These are phyloP conservation scores for Drosophila lacertosa DNA, from an alignment of 1,140 invertebrate genomes.

Conservation along the genomic window DNA sequence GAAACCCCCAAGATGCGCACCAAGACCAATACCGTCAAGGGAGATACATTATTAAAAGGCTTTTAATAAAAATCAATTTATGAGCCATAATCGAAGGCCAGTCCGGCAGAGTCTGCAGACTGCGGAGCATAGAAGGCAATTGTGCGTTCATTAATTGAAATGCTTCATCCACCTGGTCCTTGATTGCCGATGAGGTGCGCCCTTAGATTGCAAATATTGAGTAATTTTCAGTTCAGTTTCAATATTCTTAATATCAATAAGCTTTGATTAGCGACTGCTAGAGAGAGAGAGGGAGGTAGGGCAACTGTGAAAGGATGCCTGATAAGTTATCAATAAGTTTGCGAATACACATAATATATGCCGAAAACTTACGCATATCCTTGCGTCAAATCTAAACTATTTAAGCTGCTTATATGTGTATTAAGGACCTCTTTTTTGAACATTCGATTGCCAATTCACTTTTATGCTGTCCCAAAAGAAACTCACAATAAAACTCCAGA, in stretches of 20 bases:
- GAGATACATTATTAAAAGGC: conserved; percentile 54
- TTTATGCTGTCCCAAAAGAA: background rate
- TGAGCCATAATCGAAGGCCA: conserved; percentile 49
- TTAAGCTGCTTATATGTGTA: background rate
- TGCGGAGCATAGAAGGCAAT: conserved; percentile 17
- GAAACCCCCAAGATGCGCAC: conserved; percentile 48
- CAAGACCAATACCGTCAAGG: background rate
- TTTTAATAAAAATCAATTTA: conserved; percentile 65
- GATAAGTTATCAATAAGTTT: background rate
- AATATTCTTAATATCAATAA: conserved; percentile 1
- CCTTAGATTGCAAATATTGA: conserved; percentile 14
- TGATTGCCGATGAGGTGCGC: conserved; percentile 34
- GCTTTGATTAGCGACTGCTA: background rate
- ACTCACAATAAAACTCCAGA: conserved; percentile 13
- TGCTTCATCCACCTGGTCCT: conserved; percentile 10
- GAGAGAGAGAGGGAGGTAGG: background rate
- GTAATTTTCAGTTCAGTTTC: conserved; percentile 11
- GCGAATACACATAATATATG: conserved; percentile 6
- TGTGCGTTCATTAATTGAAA: conserved; percentile 37
- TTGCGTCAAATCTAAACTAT: conserved; percentile 2
- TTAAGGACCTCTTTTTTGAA: background rate
- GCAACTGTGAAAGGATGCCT: background rate
- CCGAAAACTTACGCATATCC: background rate
- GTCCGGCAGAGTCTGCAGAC: conserved; percentile 18
- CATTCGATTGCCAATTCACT: background rate